Percentiles rank a stretch among this genome's conserved stretches.
phyloP scores from a whole-genome alignment of 2,797 vertebrate species.

The Sebastes taczanowskii region DNA sequence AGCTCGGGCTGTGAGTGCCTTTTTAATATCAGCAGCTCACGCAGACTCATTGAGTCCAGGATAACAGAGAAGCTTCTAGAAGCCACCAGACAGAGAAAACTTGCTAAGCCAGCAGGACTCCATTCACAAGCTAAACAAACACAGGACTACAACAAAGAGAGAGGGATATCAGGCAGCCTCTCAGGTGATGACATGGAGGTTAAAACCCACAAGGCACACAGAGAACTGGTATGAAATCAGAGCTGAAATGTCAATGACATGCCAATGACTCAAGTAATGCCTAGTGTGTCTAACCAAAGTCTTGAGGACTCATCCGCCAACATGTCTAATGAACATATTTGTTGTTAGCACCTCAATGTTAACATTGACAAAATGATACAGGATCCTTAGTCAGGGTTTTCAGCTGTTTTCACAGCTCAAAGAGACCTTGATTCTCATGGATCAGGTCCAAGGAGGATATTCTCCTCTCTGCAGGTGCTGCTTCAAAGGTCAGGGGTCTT shows the following conservation, averaged over 20 bases:
- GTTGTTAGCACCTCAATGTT: conserved; percentile 16
- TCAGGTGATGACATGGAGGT: conserved; percentile 57
- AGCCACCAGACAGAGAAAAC: conserved; percentile 70
- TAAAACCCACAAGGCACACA: conserved; percentile 24
- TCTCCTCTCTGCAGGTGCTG: conserved; percentile 44
- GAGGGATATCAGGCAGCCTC: conserved; percentile 48
- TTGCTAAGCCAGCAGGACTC: conserved; percentile 72
- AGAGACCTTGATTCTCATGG: conserved; percentile 6
- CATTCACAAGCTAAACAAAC: conserved; percentile 75
- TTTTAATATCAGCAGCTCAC: conserved; percentile 65
- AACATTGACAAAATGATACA: conserved; percentile 15
- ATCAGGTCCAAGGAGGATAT: conserved; percentile 24
- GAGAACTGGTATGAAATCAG: conserved; percentile 6
- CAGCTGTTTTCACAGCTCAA: conserved; percentile 21
- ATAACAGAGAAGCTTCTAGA: conserved; percentile 73
- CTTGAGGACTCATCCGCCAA: neutral
- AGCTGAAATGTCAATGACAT: conserved; percentile 13
- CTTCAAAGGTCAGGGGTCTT: conserved; percentile 36
- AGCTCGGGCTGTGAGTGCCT: conserved; percentile 22
- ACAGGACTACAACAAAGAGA: conserved; percentile 62
- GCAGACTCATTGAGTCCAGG: conserved; percentile 42
- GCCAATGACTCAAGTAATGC: neutral
- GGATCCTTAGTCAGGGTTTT: conserved; percentile 14
- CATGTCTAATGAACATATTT: neutral
- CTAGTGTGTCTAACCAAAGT: neutral